phyloP scores from a whole-genome alignment of 64 coral and sea anemone species.

The Stichodactyla mertensii region DNA sequence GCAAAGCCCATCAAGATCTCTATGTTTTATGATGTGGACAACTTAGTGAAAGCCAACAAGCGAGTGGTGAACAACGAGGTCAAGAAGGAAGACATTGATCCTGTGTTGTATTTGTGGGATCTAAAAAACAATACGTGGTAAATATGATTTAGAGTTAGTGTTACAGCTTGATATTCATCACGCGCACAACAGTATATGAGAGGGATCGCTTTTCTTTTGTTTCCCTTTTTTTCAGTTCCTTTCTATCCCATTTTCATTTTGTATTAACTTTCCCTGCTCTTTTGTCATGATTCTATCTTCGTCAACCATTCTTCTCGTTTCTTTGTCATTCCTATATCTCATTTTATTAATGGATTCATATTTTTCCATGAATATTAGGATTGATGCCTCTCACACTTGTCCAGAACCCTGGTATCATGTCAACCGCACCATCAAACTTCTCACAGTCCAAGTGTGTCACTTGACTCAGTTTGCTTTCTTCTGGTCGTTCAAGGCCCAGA shows the following conservation, averaged over 20 bases:
- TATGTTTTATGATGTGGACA: conserved; percentile 88
- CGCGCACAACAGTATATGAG: too few relatives aligned
- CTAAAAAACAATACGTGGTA: conserved; percentile 74
- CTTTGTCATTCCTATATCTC: not conserved
- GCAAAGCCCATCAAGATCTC: conserved; percentile 66
- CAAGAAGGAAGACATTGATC: conserved; percentile 60
- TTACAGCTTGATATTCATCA: too few relatives aligned
- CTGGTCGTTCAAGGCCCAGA: conserved; percentile 62
- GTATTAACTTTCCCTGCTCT: not conserved
- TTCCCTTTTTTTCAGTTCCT: not conserved
- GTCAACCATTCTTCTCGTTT: not conserved
- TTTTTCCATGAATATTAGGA: conserved; percentile 25
- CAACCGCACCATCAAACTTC: conserved; percentile 64
- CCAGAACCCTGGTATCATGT: conserved; percentile 86
- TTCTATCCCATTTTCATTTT: not conserved
- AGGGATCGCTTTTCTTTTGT: not conserved
- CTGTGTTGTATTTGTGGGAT: conserved; percentile 82
- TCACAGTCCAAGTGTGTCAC: conserved; percentile 81
- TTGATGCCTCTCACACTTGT: conserved; percentile 75
- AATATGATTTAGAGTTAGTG: not conserved
- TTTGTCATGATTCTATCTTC: not conserved
- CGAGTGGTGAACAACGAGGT: conserved; percentile 74
- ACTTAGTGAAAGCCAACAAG: conserved; percentile 80
- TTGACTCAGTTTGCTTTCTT: conserved; percentile 90
- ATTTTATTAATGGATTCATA: conserved; percentile 1